Percentiles rank a stretch among this genome's conserved stretches.
Conservation (phyloP, 2,113 vertebrate species). For the Ctenomys sociabilis region DNA sequence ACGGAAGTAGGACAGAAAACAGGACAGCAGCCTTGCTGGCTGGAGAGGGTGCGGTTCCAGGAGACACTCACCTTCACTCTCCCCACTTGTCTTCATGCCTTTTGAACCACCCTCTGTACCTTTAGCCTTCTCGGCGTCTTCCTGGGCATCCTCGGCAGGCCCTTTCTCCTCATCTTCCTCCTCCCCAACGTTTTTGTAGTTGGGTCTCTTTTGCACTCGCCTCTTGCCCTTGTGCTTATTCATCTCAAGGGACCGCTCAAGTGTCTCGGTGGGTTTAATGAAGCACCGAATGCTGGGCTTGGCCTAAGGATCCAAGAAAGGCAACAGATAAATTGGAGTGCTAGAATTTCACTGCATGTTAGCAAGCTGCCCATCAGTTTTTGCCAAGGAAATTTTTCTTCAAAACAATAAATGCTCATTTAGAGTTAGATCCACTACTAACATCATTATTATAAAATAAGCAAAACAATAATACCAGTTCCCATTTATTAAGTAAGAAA, state of each 20-base stretch:
- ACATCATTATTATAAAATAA: neutral
- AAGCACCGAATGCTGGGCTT: constrained; percentile 93
- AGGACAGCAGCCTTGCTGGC: neutral
- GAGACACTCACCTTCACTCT: constrained; percentile 93
- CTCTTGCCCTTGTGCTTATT: constrained; percentile 95
- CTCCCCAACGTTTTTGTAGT: constrained; percentile 99
- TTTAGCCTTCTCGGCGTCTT: constrained; percentile 89
- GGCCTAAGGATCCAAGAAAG: constrained; percentile 81
- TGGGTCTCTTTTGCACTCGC: constrained; percentile 94
- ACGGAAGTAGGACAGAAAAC: neutral
- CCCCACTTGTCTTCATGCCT: constrained; percentile 92
- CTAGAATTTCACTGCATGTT: neutral
- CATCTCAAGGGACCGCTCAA: constrained; percentile 97
- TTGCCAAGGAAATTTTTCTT: neutral
- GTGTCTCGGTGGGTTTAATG: constrained; percentile 94
- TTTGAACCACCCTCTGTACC: constrained; percentile 93
- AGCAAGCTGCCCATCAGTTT: neutral
- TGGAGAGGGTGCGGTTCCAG: neutral
- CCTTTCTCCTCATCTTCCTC: constrained; percentile 96
- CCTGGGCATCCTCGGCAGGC: constrained; percentile 86
- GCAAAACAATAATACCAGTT: neutral
- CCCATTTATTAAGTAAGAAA: neutral
- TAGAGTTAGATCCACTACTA: neutral
- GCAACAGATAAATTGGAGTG: neutral
- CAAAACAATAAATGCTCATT: neutral